Percentiles rank a stretch among this genome's conserved stretches.
phyloP scores from a whole-genome alignment of 1,140 invertebrate genomes.

The Macrobrachium nipponense region DNA sequence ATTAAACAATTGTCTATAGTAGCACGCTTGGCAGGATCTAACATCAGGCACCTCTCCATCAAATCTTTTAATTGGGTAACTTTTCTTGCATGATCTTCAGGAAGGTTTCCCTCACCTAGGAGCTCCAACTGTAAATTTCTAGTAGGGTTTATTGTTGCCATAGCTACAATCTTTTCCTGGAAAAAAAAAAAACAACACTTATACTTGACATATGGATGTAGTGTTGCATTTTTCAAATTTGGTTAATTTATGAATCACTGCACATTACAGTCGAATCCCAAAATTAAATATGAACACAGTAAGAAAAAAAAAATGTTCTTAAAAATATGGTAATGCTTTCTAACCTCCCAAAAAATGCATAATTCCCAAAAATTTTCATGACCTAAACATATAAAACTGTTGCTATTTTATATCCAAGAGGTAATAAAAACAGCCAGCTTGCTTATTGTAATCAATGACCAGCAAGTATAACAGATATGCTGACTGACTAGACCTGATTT shows the following conservation, averaged over 20 bases:
- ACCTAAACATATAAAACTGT: no score
- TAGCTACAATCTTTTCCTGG: conserved; percentile 95
- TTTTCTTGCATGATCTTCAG: conserved; percentile 89
- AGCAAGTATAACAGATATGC: no score
- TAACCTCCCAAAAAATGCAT: no score
- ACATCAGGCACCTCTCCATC: conserved; percentile 90
- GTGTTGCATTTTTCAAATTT: background rate
- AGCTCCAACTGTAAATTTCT: conserved; percentile 90
- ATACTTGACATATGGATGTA: conserved; percentile 30
- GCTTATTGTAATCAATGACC: no score
- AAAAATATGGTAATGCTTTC: no score
- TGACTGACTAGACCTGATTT: no score
- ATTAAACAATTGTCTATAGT: conserved; percentile 88
- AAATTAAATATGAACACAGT: no score
- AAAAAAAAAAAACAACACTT: conserved; percentile 65
- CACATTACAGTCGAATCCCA: background rate
- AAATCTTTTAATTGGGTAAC: conserved; percentile 92
- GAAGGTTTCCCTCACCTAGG: conserved; percentile 87
- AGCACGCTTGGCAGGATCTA: conserved; percentile 91
- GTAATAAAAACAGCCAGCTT: no score
- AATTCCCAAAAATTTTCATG: no score
- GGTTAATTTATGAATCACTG: conserved; percentile 28
- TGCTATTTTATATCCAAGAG: no score
- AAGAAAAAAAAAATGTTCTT: no score
- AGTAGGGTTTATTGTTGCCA: conserved; percentile 89